A percentile compares a stretch with the other conserved stretches of the same genome.
Evolutionary conservation across 2,888 invertebrate genomes (phyloP).

Genomic region (Alsophila aescularia): DNA sequence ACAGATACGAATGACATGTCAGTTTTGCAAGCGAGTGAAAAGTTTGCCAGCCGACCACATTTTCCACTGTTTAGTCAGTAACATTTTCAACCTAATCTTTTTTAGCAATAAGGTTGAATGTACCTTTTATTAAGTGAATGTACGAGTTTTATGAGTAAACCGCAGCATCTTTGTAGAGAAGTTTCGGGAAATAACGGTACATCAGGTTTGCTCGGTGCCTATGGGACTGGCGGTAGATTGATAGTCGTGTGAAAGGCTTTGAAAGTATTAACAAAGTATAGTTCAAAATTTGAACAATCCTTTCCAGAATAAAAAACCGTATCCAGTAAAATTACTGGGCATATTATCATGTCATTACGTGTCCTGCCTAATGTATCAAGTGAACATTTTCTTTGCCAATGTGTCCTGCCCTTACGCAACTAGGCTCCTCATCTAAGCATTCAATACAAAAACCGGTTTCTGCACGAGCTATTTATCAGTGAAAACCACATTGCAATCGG

Average conservation of each 20-base stretch:
- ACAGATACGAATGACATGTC: constrained; percentile 25
- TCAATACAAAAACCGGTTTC: too few relatives aligned
- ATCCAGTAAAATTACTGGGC: too few relatives aligned
- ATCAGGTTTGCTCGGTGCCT: constrained; percentile 54
- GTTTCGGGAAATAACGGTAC: constrained; percentile 70
- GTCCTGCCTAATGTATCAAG: too few relatives aligned
- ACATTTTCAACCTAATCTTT: constrained; percentile 27
- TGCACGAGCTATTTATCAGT: too few relatives aligned
- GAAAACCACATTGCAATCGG: too few relatives aligned
- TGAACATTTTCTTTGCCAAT: too few relatives aligned
- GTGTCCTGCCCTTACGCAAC: too few relatives aligned
- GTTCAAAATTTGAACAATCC: too few relatives aligned
- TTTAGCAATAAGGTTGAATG: constrained; percentile 20
- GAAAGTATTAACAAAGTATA: too few relatives aligned
- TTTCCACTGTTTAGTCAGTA: not conserved
- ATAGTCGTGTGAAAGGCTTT: constrained; percentile 29
- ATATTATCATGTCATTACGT: too few relatives aligned
- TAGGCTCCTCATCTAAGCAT: too few relatives aligned
- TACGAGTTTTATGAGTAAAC: constrained; percentile 33
- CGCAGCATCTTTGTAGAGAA: constrained; percentile 66
- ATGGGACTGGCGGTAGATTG: constrained; percentile 39
- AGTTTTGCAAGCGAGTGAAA: not conserved
- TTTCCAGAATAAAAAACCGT: too few relatives aligned
- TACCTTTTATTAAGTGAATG: not conserved
- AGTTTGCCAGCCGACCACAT: not conserved